phyloP scores from a whole-genome alignment of 2,888 invertebrate species.

The Tipula vernalis region DNA sequence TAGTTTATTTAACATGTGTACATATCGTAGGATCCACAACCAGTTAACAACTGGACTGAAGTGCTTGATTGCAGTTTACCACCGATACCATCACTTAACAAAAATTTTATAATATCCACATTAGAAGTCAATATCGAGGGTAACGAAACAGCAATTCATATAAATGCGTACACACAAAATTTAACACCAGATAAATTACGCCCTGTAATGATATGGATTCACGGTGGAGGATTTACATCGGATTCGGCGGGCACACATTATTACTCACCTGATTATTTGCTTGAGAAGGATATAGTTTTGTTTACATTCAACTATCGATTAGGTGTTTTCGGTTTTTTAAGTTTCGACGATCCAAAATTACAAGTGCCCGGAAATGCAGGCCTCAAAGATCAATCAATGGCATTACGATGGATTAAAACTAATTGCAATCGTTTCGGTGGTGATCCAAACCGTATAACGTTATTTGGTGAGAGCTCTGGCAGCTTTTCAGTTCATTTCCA shows the following conservation, averaged over 20 bases:
- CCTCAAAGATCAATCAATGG: neutral
- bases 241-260: conserved; percentile 35
- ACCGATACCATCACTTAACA: neutral
- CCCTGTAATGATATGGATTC: conserved; percentile 39
- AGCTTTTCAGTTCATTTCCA: conserved; percentile 33
- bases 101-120: neutral
- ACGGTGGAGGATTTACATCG: conserved; percentile 38
- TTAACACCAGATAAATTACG: conserved; percentile 21
- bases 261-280: conserved; percentile 36
- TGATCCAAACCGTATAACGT: neutral
- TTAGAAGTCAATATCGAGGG: conserved; percentile 27
- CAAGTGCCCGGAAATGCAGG: conserved; percentile 36
- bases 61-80: conserved; percentile 31
- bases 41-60: conserved; percentile 33
- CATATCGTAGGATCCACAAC: conserved; percentile 31
- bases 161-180: conserved; percentile 36
- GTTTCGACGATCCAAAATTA: conserved; percentile 26
- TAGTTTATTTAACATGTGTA: neutral
- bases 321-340: conserved; percentile 28
- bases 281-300: conserved; percentile 24
- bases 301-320: conserved; percentile 25
- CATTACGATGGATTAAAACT: neutral
- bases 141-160: conserved; percentile 40
- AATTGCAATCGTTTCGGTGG: neutral
- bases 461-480: neutral